Base-by-base conservation (phyloP, 2,888 invertebrate species). In the Conomelus anceps region DNA sequence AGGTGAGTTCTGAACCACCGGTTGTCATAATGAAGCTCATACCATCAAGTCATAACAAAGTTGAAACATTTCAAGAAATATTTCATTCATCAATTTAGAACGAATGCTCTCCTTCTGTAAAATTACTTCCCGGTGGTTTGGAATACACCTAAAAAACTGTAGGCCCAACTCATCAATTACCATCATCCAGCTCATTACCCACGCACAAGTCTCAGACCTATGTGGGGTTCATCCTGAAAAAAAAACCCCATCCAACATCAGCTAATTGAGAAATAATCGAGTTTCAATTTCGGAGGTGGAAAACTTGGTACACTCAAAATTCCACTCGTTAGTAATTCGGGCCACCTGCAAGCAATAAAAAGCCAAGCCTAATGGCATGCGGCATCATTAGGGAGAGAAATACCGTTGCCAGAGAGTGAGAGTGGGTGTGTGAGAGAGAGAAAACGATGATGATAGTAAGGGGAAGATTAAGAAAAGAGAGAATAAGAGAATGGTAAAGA, bases 341-440 rank as follows among this genome's bases (percentile, higher is more conserved):
- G 63, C 63, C 63, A 63, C 63, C 63, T 63, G 63, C 11, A n/a
- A 63, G 63, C 63, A 63, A 63, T 63, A 63, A 63, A 63, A 63
- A 63, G 63, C 63, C 34, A 34, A 3, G 63, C n/a, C 63, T 63
- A 63, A 63, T 63, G 63, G 63, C n/a, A 7, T 20, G 63, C 7
- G n/a, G 22, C 22, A 63, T 34, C 23, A 88, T 34, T 34, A 34
- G 23, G 23, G 20, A 63, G 63, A 23, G 17, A 13, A 84, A 4
- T 22, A 84, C 22, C 22, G 24, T 23, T 41, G 88, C 13, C 13
- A 63, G 41, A 29, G 63, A 34, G 85, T n/a, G 22, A 26, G 85
- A 41, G 89, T 22, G 22, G 23, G 84, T 24, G 85, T 22, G 23
- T 7, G 88, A 89, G 89, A 88, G 41, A 88, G 89, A 89, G 89